Conservation (phyloP, 2,113 vertebrate genomes). For the Eclectus roratus region DNA sequence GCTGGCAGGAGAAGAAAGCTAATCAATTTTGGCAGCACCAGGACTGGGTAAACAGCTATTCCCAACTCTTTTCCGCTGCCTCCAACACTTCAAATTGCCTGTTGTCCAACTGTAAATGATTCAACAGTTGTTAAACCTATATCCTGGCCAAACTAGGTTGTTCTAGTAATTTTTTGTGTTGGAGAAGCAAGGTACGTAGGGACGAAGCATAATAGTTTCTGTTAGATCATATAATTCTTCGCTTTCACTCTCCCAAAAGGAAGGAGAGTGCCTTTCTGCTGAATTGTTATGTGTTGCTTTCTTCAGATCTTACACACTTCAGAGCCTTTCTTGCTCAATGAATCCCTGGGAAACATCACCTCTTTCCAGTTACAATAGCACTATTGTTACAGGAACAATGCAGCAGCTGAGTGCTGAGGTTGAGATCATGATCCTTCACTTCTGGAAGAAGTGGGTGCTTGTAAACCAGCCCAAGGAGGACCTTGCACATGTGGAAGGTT, state of each 20-base stretch:
- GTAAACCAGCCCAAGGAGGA: neutral
- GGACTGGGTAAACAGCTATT: neutral
- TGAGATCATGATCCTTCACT: neutral
- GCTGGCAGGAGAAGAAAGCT: neutral
- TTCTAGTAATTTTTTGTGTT: neutral
- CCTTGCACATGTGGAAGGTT: neutral
- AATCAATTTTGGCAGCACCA: neutral
- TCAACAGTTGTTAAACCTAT: neutral
- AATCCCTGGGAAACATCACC: neutral
- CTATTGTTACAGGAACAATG: neutral
- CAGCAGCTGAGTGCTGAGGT: neutral
- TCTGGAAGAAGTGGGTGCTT: neutral
- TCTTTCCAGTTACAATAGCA: neutral
- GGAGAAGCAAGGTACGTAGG: neutral
- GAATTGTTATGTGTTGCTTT: neutral
- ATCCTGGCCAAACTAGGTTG: neutral
- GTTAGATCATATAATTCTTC: neutral
- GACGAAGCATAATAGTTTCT: neutral
- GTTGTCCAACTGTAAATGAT: neutral
- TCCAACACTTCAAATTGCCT: neutral
- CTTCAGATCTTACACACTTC: neutral
- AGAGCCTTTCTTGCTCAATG: neutral
- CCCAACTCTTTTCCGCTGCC: neutral
- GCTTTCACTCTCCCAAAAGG: neutral
- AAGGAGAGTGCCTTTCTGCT: neutral